phyloP scores from a whole-genome alignment of 30 jellyfish, hydroid and myxozoan species.

The Phacellophora camtschatica region DNA sequence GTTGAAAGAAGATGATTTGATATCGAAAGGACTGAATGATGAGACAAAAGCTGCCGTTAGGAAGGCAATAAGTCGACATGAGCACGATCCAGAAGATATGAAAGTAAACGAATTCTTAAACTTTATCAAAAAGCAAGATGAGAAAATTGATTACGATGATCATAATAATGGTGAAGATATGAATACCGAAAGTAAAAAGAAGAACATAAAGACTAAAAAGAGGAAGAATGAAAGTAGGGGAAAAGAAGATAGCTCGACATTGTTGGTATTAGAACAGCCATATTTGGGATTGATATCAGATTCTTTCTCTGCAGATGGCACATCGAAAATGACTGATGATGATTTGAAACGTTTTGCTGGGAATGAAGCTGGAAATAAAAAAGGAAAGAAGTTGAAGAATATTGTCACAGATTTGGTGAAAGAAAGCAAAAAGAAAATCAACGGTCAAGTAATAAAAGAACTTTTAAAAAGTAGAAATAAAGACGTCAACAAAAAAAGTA shows the following conservation, averaged over 20 bases:
- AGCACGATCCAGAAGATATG: slow-evolving; percentile 39
- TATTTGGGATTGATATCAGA: slow-evolving; percentile 11
- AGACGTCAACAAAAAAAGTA: neutral
- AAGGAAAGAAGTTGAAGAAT: too few species aligned
- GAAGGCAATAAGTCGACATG: slow-evolving; percentile 1
- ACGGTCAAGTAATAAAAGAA: neutral
- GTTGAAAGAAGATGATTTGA: slow-evolving; percentile 59
- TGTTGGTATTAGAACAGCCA: slow-evolving; percentile 35
- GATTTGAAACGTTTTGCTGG: neutral
- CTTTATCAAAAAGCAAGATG: slow-evolving; percentile 41
- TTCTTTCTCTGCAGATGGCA: neutral
- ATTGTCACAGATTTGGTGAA: too few species aligned
- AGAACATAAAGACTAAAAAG: slow-evolving; percentile 2
- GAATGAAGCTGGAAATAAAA: neutral
- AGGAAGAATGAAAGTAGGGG: slow-evolving; percentile 6
- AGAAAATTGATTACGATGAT: neutral
- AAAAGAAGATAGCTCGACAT: neutral
- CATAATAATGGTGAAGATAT: neutral
- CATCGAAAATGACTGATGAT: neutral
- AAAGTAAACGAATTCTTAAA: slow-evolving; percentile 31
- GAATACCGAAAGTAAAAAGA: neutral
- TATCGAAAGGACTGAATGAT: slow-evolving; percentile 45
- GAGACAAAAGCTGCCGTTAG: slow-evolving; percentile 36
- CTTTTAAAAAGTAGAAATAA: neutral
- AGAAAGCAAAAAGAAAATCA: neutral